Conservation (phyloP, 1,140 invertebrate genomes). For the Cydia amplana region DNA sequence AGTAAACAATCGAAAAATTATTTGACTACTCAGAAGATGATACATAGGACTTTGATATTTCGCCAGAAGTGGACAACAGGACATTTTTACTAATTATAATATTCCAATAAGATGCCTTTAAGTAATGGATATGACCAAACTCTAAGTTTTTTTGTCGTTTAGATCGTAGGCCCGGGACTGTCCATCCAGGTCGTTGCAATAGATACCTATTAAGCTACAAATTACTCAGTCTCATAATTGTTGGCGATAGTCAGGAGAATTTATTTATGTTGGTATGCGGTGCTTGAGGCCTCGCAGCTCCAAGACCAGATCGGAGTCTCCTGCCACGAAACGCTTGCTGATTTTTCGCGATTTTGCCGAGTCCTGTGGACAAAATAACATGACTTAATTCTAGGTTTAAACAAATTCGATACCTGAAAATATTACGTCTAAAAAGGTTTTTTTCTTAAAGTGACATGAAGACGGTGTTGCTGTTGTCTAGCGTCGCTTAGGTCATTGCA, state of each 20-base stretch:
- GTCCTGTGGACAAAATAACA: conserved; percentile 54
- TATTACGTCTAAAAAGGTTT: background rate
- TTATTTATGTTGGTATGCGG: conserved; percentile 76
- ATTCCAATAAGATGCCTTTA: conserved; percentile 22
- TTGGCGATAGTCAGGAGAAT: conserved; percentile 63
- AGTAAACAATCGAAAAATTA: conserved; percentile 31
- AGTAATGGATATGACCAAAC: conserved; percentile 31
- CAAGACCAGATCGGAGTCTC: conserved; percentile 79
- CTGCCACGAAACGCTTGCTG: conserved; percentile 80
- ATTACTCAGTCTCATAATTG: conserved; percentile 77
- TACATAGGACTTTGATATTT: conserved; percentile 31
- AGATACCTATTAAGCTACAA: conserved; percentile 68
- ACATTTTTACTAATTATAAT: conserved; percentile 31
- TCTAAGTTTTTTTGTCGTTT: conserved; percentile 45
- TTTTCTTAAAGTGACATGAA: background rate
- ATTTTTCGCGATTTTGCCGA: conserved; percentile 64
- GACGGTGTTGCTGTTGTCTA: background rate
- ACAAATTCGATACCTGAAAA: background rate
- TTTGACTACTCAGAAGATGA: conserved; percentile 29
- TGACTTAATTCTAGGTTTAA: background rate
- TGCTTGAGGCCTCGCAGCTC: conserved; percentile 81
- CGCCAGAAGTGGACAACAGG: conserved; percentile 29
- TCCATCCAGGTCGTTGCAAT: conserved; percentile 55
- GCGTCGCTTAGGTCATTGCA: conserved; percentile 15
- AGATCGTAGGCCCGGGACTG: conserved; percentile 51